Conservation (phyloP, 2,797 vertebrate species). For the Crocidura indochinensis region DNA sequence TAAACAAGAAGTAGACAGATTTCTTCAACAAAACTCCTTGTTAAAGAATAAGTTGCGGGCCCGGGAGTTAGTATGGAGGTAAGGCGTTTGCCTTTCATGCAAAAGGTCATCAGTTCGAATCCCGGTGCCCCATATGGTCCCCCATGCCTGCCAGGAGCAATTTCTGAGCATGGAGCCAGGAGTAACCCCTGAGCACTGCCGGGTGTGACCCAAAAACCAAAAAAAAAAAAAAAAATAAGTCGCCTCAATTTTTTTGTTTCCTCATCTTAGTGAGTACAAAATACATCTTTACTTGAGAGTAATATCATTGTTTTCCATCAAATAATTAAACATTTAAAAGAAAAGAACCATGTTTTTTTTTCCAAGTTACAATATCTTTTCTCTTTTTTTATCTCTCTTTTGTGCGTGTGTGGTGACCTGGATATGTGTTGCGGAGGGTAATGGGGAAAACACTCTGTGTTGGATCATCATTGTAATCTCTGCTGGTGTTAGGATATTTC, state of each 20-base stretch:
- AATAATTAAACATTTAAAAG: conserved; percentile 6
- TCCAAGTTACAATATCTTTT: background rate
- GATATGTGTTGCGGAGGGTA: background rate
- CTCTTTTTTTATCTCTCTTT: background rate
- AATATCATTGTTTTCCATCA: background rate
- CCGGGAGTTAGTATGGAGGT: no score
- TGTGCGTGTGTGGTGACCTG: no score
- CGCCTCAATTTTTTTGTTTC: background rate
- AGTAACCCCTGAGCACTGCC: no score
- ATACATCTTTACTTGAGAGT: background rate
- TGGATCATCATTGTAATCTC: background rate
- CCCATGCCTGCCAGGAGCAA: no score
- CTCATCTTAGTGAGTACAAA: conserved; percentile 3
- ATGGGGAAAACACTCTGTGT: background rate
- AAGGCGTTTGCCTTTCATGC: no score
- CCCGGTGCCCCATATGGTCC: no score
- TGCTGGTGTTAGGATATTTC: background rate
- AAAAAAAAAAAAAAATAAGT: no score
- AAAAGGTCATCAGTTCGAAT: no score
- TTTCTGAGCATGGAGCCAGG: no score
- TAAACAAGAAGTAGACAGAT: background rate
- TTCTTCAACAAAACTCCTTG: conserved; percentile 3
- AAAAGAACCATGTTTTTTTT: background rate
- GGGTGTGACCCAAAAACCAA: no score
- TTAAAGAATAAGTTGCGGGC: no score